A percentile compares a stretch with the other conserved stretches of the same genome.
These are phyloP conservation scores for Graptemys geographica DNA, from an alignment of 2,797 vertebrate species.

Conservation along the genomic window DNA sequence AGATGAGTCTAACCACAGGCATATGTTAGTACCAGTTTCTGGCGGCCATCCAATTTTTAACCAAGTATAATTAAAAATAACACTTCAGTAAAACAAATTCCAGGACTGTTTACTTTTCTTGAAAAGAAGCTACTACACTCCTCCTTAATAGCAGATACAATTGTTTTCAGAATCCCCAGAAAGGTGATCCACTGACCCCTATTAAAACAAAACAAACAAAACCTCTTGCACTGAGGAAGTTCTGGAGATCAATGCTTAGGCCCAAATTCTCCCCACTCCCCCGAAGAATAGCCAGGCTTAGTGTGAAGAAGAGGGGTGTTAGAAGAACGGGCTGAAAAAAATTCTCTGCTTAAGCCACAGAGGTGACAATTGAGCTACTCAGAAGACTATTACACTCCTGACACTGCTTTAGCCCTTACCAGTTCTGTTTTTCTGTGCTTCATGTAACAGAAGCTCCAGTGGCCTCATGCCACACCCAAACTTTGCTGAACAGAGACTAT, in stretches of 20 bases:
- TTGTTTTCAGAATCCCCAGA: background rate
- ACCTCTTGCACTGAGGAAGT: background rate
- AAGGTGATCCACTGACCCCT: accelerated
- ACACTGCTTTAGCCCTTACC: background rate
- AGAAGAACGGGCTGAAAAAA: background rate
- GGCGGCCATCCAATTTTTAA: background rate
- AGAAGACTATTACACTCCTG: background rate
- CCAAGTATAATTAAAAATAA: background rate
- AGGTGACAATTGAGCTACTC: background rate
- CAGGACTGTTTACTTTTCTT: background rate
- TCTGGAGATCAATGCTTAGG: background rate
- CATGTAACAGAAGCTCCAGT: background rate
- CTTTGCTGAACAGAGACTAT: background rate
- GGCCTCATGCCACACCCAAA: background rate
- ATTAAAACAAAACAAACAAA: conserved; percentile 14
- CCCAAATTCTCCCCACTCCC: background rate
- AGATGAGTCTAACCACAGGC: background rate
- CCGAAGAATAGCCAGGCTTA: background rate
- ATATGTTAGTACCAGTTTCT: background rate
- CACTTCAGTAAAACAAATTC: background rate
- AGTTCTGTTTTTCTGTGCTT: background rate
- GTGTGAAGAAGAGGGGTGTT: background rate
- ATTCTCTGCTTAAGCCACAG: background rate
- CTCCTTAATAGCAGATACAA: background rate
- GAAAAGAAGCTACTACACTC: background rate